Conservation (phyloP, 2,797 vertebrate species). For the Vultur gryphus region DNA sequence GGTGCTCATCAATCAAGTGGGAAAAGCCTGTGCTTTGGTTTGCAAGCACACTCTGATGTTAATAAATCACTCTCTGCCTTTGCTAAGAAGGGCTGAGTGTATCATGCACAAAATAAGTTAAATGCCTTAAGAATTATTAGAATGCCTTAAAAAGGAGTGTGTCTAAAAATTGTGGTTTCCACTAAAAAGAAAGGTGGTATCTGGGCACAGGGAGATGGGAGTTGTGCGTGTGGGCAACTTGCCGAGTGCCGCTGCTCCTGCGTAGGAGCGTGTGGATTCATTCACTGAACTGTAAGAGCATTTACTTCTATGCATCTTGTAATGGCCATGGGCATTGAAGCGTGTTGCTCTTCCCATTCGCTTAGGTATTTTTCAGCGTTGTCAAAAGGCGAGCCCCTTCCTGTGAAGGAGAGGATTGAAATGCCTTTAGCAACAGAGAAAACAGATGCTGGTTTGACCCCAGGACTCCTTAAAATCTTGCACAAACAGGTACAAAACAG, state of each 20-base stretch:
- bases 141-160: not conserved
- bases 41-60: not conserved
- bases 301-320: not conserved
- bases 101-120: not conserved
- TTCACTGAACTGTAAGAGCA: not conserved
- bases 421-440: constrained; percentile 74
- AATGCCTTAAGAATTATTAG: not conserved
- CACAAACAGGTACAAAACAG: constrained; percentile 81
- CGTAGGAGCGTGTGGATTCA: accelerated
- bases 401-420: constrained; percentile 86
- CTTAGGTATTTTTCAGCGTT: constrained; percentile 87
- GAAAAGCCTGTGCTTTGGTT: not conserved
- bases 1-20: not conserved
- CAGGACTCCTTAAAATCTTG: constrained; percentile 84
- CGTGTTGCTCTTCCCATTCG: not conserved
- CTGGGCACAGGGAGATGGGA: not conserved
- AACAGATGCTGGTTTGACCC: constrained; percentile 80
- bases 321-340: not conserved
- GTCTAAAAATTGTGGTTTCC: not conserved
- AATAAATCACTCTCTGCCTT: not conserved
- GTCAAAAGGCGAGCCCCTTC: constrained; percentile 82
- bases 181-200: not conserved
- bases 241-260: accelerated
- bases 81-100: not conserved
- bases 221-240: accelerated